Evolutionary conservation across 2,888 invertebrate species (phyloP), one percentile per base, ranked within the genome.

Genomic region (Pseudanteris insignis): DNA sequence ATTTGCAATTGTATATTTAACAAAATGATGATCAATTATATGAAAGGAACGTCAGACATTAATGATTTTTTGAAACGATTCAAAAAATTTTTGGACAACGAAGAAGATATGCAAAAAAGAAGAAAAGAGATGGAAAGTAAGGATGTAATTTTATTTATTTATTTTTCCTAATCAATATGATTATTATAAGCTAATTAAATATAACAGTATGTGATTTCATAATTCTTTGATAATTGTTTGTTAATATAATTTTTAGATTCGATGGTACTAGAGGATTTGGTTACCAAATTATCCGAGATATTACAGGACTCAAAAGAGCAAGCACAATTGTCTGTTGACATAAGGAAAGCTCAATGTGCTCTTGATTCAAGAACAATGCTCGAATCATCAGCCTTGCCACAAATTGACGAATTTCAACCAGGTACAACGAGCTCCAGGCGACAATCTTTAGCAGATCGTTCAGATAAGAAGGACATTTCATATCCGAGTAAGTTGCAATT

Each of bases 1-100:
- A 30, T 1, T n/a, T 43, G 43, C 30, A 2, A 44, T 1, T 44
- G 44, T 9, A 33, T 44, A 5, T 33, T 44, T 6, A 44, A 44
- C 8, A 44, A 44, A 13, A 25, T 32, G 14, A 25, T 33, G 13
- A 33, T 32, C 3, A 44, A 13, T 24, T 12, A 10, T 8, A 8
- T 32, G 21, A 33, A 33, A 1, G 33, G 33, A 1, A 32, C 1
- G 2, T 7, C 15, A 12, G 14, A 25, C 8, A n/a, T 21, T 1
- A 21, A 24, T 1, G 18, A 40, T 13, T 41, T 18, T 34, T 21
- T 40, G 5, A 33, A 33, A 10, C 13, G 33, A 5, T 50, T 40
- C 43, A 29, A 43, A 28, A 10, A 37, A 7, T 37, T 53, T 36
- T 29, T 37, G 5, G 15, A 36, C 9, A 15, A 36, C 2, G 30